Evolutionary conservation across 1,140 invertebrate species (phyloP).

Genomic region (Dreissena polymorpha): DNA sequence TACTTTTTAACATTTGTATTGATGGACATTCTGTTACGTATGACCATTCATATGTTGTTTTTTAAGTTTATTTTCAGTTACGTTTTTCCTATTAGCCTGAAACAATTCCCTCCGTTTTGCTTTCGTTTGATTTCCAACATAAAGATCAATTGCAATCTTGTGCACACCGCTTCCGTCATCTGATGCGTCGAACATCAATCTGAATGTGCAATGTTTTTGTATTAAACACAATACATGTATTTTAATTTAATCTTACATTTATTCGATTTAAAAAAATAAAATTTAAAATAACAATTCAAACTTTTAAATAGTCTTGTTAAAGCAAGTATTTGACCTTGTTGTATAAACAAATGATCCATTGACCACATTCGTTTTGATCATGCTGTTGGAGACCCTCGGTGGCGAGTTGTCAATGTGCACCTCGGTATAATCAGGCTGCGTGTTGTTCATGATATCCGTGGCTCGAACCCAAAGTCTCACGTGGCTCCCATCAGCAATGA

Average conservation of each 20-base stretch:
- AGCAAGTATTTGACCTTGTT: conserved; percentile 12
- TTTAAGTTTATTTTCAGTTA: not conserved
- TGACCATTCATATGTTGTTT: not conserved
- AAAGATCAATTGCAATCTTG: not conserved
- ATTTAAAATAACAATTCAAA: too few relatives aligned
- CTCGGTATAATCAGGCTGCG: conserved; percentile 16
- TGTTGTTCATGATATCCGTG: conserved; percentile 37
- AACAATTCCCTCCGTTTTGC: not conserved
- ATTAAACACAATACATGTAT: not conserved
- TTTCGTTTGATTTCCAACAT: conserved; percentile 17
- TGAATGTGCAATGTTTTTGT: not conserved
- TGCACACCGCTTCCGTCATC: not conserved
- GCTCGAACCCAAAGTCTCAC: conserved; percentile 39
- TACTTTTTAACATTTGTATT: too few relatives aligned
- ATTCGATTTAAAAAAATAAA: too few relatives aligned
- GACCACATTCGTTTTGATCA: not conserved
- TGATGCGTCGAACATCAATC: not conserved
- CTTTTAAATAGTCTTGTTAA: not conserved
- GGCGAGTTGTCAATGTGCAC: conserved; percentile 42
- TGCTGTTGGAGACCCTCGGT: not conserved
- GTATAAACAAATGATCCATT: conserved; percentile 32
- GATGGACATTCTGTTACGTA: too few relatives aligned
- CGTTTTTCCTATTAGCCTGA: conserved; percentile 28
- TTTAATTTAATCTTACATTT: too few relatives aligned
- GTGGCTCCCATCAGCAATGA: conserved; percentile 5